phyloP scores from a whole-genome alignment of 2,888 invertebrate species.

The Orchesellides sinensis region DNA sequence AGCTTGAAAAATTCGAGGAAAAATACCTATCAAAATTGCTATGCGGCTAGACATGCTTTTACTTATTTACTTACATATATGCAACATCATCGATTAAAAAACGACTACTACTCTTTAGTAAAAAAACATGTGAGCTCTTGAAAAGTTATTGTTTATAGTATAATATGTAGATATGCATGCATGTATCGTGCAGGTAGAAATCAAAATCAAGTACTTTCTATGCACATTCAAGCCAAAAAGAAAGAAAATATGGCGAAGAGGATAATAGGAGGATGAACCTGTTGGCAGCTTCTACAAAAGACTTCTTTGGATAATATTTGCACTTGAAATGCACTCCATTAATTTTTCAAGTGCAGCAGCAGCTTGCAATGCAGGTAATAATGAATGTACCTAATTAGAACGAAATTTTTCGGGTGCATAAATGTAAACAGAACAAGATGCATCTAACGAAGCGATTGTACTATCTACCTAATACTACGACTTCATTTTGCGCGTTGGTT shows the following conservation, averaged over 20 bases:
- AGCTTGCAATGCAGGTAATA: not conserved
- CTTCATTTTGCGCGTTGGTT: too few species aligned
- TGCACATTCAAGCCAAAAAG: not conserved
- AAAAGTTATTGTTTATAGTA: too few species aligned
- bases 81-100: slow-evolving; percentile 1
- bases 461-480: too few species aligned
- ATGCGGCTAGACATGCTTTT: slow-evolving; percentile 14
- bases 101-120: not conserved
- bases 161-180: too few species aligned
- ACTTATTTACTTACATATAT: too few species aligned
- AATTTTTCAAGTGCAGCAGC: not conserved
- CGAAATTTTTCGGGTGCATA: too few species aligned
- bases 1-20: slow-evolving; percentile 21
- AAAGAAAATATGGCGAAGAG: not conserved
- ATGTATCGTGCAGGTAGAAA: too few species aligned
- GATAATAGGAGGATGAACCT: slow-evolving; percentile 12
- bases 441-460: too few species aligned
- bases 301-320: too few species aligned
- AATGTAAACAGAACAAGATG: too few species aligned
- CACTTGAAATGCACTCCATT: slow-evolving; percentile 12
- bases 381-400: too few species aligned
- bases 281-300: slow-evolving; percentile 28
- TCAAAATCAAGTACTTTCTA: too few species aligned
- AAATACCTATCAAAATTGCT: slow-evolving; percentile 37
- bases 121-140: not conserved